A percentile compares a stretch with the other conserved stretches of the same genome.
These are phyloP conservation scores for silkworm (Bombyx mori) DNA, from an alignment of 1,140 invertebrate species.

Conservation along the genomic window DNA sequence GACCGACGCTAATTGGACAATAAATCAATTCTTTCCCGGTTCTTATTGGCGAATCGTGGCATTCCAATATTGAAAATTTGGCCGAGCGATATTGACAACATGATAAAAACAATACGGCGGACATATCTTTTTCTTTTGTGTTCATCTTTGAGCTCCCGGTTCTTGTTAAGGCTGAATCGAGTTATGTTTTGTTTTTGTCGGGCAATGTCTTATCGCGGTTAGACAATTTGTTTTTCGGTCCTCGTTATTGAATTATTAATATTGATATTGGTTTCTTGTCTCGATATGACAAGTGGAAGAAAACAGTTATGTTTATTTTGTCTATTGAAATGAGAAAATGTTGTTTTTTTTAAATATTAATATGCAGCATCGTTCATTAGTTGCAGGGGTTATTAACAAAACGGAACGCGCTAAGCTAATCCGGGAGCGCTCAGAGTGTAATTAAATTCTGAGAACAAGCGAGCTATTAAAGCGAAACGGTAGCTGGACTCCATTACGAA, in stretches of 20 bases:
- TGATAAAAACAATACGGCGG: slow-evolving; percentile 67
- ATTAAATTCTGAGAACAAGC: slow-evolving; percentile 69
- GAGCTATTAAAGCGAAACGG: slow-evolving; percentile 65
- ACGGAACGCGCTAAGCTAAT: slow-evolving; percentile 59
- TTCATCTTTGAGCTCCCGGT: slow-evolving; percentile 59
- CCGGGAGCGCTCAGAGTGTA: slow-evolving; percentile 47
- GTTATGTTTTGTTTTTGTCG: slow-evolving; percentile 54
- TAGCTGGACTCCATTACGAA: slow-evolving; percentile 65
- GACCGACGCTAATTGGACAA: slow-evolving; percentile 71
- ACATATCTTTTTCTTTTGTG: slow-evolving; percentile 69
- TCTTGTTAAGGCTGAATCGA: slow-evolving; percentile 59
- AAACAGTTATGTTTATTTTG: slow-evolving; percentile 3
- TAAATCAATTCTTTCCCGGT: slow-evolving; percentile 70
- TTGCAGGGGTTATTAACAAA: slow-evolving; percentile 57
- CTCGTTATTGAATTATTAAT: slow-evolving; percentile 65
- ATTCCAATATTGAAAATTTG: slow-evolving; percentile 72
- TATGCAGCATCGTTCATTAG: background rate
- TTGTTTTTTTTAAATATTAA: background rate
- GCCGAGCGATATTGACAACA: slow-evolving; percentile 70
- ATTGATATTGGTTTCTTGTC: slow-evolving; percentile 31
- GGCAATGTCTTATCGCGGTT: slow-evolving; percentile 57
- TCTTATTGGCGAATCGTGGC: slow-evolving; percentile 70
- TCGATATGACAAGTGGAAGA: background rate
- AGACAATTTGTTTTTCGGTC: slow-evolving; percentile 65
- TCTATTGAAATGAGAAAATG: slow-evolving; percentile 8